Evolutionary conservation across 2,888 invertebrate genomes (phyloP), one percentile per base, ranked within the genome.

Genomic region (Mycalesis mineus): DNA sequence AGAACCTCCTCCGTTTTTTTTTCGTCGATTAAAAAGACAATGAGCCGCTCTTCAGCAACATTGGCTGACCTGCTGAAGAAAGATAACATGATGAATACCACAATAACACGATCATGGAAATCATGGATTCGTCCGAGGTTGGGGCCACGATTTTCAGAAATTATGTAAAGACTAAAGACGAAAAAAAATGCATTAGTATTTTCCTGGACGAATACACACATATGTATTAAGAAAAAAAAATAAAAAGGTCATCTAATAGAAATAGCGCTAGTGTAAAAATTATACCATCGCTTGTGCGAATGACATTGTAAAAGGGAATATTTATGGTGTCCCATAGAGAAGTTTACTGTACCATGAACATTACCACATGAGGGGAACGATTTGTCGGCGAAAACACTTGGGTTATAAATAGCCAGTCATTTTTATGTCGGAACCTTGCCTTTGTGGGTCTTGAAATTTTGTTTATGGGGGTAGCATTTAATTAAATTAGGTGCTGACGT

Each of bases 261-360:
- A 60, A 55, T 52, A 37, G 49, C 66, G 53, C 60, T 49, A 68
- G 56, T 69, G 66, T 69, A 65, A 70, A 70, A 68, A 29, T 39
- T 1, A 39, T 7, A 15, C n/a, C 29, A 42, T 54, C 53, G 61
- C 57, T 68, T 73, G 68, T 68, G 77, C 74, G 71, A 76, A 77
- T 77, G 74, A 74, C 78, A 74, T 63, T 68, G 67, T 68, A 70
- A 70, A 71, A 72, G 67, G 68, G 72, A 68, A 68, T 72, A 71
- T 77, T 77, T 77, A 77, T 72, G 70, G 66, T 60, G 52, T 57
- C 57, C 69, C 69, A 72, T 72, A 70, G 61, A 59, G 61, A 65
- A 68, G 59, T 66, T 63, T 63, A 67, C 65, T 71, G 65, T 63
- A 48, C 45, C 39, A 40, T 62, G 55, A 47, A 55, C 48, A 40